Conservation (phyloP, 2,113 vertebrate species). For the Canis aureus region DNA sequence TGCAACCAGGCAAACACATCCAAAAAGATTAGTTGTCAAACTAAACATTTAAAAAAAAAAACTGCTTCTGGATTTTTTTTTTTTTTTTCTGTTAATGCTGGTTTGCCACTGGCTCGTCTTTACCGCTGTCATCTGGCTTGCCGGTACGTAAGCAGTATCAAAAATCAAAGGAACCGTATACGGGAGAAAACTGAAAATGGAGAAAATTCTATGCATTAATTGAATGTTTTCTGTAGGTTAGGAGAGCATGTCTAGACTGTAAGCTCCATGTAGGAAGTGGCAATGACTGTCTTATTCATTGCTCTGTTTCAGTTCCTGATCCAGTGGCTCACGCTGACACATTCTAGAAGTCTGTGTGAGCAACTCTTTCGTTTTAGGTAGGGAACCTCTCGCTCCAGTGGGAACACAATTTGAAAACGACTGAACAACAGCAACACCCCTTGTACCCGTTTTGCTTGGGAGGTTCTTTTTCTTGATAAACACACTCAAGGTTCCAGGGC, state of each 20-base stretch:
- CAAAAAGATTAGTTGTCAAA: neutral
- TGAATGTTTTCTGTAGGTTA: neutral
- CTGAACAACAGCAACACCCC: too few species aligned
- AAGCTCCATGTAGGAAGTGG: neutral
- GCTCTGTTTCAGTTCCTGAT: neutral
- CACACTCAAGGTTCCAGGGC: neutral
- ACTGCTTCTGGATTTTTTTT: neutral
- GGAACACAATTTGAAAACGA: neutral
- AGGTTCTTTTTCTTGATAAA: neutral
- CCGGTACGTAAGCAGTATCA: neutral
- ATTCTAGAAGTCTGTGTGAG: neutral
- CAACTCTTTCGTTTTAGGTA: neutral
- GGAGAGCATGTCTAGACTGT: neutral
- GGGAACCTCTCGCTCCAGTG: neutral
- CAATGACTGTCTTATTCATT: neutral
- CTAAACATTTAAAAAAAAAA: neutral
- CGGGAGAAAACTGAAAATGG: neutral
- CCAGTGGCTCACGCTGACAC: neutral
- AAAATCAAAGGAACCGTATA: slow-evolving; percentile 13
- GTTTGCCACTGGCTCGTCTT: neutral
- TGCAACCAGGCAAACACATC: neutral
- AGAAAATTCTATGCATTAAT: neutral
- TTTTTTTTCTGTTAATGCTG: neutral
- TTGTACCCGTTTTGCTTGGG: neutral
- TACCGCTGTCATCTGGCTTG: neutral